Base-by-base conservation (phyloP, 1,140 invertebrate species). In the Macrotrachela quadricornifera region DNA sequence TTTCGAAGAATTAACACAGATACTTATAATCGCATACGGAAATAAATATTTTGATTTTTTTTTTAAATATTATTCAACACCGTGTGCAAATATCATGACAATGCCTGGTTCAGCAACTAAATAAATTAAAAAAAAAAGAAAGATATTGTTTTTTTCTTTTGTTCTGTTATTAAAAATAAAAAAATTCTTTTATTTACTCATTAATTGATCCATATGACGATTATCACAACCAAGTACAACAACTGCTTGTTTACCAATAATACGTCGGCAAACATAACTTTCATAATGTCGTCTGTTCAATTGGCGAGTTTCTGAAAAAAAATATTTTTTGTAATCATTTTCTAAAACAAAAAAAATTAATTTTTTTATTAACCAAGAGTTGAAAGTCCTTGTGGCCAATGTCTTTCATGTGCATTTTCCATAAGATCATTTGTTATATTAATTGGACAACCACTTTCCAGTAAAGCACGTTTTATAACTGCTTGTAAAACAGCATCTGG, bases 1-100 rank as follows among this genome's bases (percentile, higher is more conserved):
- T 30, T 30, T 30, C 21, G 21, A 30, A 2, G 21, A 30, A 30
- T 30, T 30, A 30, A 30, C 21, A 30, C 21, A 30, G 21, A 30
- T 30, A 30, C 21, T 30, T 4, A 30, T 30, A 30, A 30, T 30
- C 21, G 8, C 21, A 30, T 30, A 30, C 21, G 21, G 21, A 64
- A 17, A 49, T 13, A 49, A 18, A 49, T 12, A 49, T 12, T 6
- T 49, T 10, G 2, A 50, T n/a, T n/a, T n/a, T n/a, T n/a, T n/a
- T n/a, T 42, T 9, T 42, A 48, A 15, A 6, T 15, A 17, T 18
- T 60, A 86, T 72, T 91, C 87, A 53, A 94, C 86, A 55, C 87
- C 88, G 72, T 94, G 87, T 50, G 88, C 88, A 74, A 95, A 95
- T 61, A 95, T 95, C 86, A 95, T 91, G 14, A 94, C 85, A 57